phyloP scores from a whole-genome alignment of 2,113 vertebrate species.

The Cryptomyrus ogoouensis region DNA sequence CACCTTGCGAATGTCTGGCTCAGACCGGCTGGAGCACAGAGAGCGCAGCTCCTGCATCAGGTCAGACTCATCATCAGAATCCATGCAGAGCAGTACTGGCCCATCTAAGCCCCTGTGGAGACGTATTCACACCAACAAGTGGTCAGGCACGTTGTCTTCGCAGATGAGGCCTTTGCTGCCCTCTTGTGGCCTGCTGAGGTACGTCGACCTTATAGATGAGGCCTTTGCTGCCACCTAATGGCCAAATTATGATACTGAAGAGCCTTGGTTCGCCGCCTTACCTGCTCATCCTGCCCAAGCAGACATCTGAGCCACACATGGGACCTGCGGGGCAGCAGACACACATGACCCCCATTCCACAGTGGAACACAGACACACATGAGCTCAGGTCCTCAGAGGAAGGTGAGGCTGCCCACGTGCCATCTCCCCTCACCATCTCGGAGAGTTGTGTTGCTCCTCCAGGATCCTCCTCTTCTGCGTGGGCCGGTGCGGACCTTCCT shows the following conservation, averaged over 20 bases:
- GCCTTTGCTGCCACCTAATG: not conserved
- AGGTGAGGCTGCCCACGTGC: not conserved
- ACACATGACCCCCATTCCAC: not conserved
- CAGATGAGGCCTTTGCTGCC: not conserved
- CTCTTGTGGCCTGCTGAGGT: not conserved
- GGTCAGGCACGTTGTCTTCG: not conserved
- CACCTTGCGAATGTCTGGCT: conserved; percentile 95
- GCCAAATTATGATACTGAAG: not conserved
- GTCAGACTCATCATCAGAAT: conserved; percentile 82
- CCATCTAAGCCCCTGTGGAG: not conserved
- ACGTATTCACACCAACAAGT: not conserved
- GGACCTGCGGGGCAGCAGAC: conserved; percentile 54
- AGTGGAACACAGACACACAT: not conserved
- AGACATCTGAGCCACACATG: conserved; percentile 62
- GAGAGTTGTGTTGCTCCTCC: conserved; percentile 58
- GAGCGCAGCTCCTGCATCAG: conserved; percentile 84
- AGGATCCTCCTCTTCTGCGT: conserved; percentile 72
- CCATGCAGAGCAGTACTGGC: conserved; percentile 43
- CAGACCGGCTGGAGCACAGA: conserved; percentile 92
- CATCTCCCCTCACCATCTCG: conserved; percentile 49
- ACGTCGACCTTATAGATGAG: not conserved
- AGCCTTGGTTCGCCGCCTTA: not conserved
- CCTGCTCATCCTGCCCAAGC: conserved; percentile 45
- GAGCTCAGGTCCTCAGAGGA: not conserved
- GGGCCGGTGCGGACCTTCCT: conserved; percentile 88